Evolutionary conservation across 1,140 invertebrate species (phyloP).

Genomic region (Aricia agestis): DNA sequence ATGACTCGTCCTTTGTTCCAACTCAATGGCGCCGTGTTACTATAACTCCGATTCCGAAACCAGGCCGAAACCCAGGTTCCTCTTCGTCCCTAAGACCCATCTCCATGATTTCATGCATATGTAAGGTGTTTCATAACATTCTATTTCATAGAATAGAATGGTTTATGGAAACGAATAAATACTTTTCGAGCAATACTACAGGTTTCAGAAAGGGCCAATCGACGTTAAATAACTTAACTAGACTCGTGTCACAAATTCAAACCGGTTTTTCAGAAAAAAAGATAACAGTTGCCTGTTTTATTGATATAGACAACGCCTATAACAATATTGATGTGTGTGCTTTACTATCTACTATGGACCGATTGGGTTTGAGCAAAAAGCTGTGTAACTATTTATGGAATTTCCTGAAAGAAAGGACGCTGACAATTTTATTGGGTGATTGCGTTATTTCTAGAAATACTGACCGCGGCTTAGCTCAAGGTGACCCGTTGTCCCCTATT

Average conservation of each 20-base stretch:
- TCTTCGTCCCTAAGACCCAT: constrained; percentile 24
- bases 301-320: constrained; percentile 19
- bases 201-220: constrained; percentile 15
- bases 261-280: constrained; percentile 11
- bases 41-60: constrained; percentile 27
- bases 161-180: constrained; percentile 20
- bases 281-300: constrained; percentile 15
- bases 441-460: neutral
- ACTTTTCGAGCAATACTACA: neutral
- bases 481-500: constrained; percentile 10
- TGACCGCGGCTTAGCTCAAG: neutral
- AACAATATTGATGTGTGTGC: constrained; percentile 14
- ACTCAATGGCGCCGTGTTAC: constrained; percentile 22
- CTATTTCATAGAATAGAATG: constrained; percentile 19
- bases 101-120: constrained; percentile 29
- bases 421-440: neutral
- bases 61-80: constrained; percentile 8
- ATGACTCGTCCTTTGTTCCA: constrained; percentile 20
- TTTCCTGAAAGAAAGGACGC: constrained; percentile 6
- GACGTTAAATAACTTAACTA: constrained; percentile 12
- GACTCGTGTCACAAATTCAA: constrained; percentile 12
- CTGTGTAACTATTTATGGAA: constrained; percentile 20
- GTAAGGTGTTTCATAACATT: constrained; percentile 27
- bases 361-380: neutral
- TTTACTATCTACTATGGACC: constrained; percentile 6